Conservation (phyloP, 2,113 vertebrate species). For the Leucosticte australis region DNA sequence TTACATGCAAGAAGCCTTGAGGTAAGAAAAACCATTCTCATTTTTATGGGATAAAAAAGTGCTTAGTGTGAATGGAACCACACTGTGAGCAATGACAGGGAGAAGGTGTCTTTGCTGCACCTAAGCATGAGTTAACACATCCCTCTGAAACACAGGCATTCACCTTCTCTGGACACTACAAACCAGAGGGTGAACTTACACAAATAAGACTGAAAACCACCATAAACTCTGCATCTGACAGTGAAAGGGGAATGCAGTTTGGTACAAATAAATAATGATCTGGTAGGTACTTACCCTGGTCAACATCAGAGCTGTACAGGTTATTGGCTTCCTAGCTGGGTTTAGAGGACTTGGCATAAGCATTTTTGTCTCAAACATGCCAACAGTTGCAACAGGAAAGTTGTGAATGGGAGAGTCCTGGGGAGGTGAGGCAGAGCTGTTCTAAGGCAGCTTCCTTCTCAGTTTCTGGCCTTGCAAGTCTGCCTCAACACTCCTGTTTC, state of each 20-base stretch:
- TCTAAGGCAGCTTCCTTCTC: neutral
- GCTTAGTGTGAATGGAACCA: neutral
- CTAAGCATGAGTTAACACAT: rapidly evolving
- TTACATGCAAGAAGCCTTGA: neutral
- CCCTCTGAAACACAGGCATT: neutral
- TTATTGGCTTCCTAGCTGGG: neutral
- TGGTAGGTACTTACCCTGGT: neutral
- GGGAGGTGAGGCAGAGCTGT: neutral
- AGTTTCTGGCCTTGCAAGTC: neutral
- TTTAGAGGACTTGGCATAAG: neutral
- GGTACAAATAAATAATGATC: neutral
- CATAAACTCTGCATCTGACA: neutral
- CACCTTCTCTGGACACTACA: neutral
- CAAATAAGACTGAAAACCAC: neutral
- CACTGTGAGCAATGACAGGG: neutral
- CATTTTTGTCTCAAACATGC: neutral
- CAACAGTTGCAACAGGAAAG: neutral
- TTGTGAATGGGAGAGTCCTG: rapidly evolving
- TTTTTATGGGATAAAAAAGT: neutral
- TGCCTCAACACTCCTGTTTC: neutral
- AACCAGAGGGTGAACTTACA: neutral
- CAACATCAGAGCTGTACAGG: neutral
- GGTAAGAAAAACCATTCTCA: neutral
- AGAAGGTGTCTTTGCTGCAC: neutral
- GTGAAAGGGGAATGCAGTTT: neutral